A percentile compares a stretch with the other conserved stretches of the same genome.
Conservation (phyloP, 1,140 invertebrate genomes). For the Spodoptera frugiperda region DNA sequence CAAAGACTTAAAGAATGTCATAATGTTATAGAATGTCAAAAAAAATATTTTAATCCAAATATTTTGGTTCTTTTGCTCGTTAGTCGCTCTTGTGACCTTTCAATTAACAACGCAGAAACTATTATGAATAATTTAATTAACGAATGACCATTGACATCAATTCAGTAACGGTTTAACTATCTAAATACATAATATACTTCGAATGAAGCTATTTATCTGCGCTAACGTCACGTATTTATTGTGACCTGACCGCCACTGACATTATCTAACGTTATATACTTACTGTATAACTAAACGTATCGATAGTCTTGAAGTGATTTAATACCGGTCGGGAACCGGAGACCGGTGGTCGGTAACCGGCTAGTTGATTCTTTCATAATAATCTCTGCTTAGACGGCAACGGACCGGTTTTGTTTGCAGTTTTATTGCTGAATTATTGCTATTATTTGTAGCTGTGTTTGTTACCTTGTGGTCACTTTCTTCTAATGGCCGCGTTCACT, state of each 20-base stretch:
- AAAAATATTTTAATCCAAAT: no score
- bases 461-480: constrained; percentile 15
- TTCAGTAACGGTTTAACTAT: not conserved
- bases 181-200: not conserved
- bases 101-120: no score
- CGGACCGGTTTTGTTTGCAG: constrained; percentile 7
- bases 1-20: no score
- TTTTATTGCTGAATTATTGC: not conserved
- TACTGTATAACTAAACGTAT: not conserved
- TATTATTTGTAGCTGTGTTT: not conserved
- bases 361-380: not conserved
- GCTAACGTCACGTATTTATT: constrained; percentile 1
- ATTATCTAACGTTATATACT: constrained; percentile 6
- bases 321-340: not conserved
- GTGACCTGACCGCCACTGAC: not conserved
- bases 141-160: not conserved
- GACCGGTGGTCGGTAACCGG: not conserved
- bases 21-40: no score
- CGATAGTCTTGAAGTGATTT: not conserved
- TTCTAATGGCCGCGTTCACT: constrained; percentile 15
- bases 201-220: not conserved
- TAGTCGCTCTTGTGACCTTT: no score
- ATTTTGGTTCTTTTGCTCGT: no score
- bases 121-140: no score
- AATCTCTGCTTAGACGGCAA: not conserved